Base-by-base conservation (phyloP, 2,113 vertebrate species). In the Aythya baeri region DNA sequence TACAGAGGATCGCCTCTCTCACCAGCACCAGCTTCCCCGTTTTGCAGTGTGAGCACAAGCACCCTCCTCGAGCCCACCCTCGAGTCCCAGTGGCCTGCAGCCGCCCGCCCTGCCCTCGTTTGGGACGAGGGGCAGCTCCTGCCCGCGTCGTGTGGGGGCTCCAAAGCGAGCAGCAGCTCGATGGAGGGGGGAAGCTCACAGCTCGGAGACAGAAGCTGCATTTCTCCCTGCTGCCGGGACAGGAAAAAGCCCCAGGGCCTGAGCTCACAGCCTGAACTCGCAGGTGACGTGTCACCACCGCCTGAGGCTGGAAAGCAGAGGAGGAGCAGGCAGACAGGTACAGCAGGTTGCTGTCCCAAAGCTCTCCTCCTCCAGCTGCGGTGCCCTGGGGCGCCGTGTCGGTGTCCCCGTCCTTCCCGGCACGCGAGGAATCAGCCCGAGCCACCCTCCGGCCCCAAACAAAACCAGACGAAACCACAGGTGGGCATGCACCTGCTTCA, bases 271-370 rank as follows among this genome's bases (percentile, higher is more conserved):
- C n/a, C 44, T 13, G 26, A 68, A n/a, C 10, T 44, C 63, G 78
- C 46, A 88, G 3, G 44, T 62, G 68, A 81, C 9, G 26, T 41
- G 88, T 73, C 82, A 77, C 73, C n/a, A 68, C 36, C 44, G 84
- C 59, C 43, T 15, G 85, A 88, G 68, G 82, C 49, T 65, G 91
- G 49, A 68, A 89, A 36, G 43, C 6, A 96, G 46, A 82, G 72
- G 70, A 62, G 36, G 76, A 52, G 74, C 49, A 75, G 36, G 70
- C 50, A 46, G 71, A 91, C 92, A 63, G 46, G 95, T 83, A 85
- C 5, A 94, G 68, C 94, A 93, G 84, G 96, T 96, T 91, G 49
- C 8, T 52, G 86, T 66, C 70, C 61, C 29, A 54, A 49, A 82
- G 43, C 83, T 41, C 63, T 77, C 27, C 72, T 71, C 66, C 55